A percentile compares a stretch with the other conserved stretches of the same genome.
Evolutionary conservation across 2,113 vertebrate species (phyloP).

Genomic region (Scophthalmus maximus): DNA sequence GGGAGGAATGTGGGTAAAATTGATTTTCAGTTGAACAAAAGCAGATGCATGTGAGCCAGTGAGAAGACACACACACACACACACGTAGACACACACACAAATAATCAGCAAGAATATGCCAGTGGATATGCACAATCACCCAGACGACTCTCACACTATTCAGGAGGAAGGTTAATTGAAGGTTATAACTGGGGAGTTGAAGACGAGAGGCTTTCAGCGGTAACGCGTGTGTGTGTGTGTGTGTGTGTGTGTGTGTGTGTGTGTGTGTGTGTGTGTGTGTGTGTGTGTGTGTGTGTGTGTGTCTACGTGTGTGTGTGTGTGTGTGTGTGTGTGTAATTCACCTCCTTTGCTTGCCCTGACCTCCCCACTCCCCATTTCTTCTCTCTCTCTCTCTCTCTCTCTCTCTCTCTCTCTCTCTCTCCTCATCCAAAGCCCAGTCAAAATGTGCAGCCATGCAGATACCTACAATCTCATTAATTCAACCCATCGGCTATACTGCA

Average conservation of each 20-base stretch:
- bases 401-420: slow-evolving; percentile 29
- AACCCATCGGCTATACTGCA: slow-evolving; percentile 71
- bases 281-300: slow-evolving; percentile 29
- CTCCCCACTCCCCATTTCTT: slow-evolving; percentile 44
- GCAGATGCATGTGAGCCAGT: slow-evolving; percentile 61
- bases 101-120: slow-evolving; percentile 47
- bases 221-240: slow-evolving; percentile 33
- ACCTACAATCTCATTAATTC: slow-evolving; percentile 81
- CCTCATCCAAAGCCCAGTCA: slow-evolving; percentile 70
- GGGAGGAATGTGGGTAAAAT: slow-evolving; percentile 61
- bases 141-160: slow-evolving; percentile 62
- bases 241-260: slow-evolving; percentile 36
- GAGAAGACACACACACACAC: slow-evolving; percentile 32
- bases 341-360: slow-evolving; percentile 58
- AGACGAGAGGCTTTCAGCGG: slow-evolving; percentile 64
- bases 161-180: slow-evolving; percentile 82
- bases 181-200: slow-evolving; percentile 72
- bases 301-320: slow-evolving; percentile 31
- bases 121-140: slow-evolving; percentile 53
- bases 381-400: slow-evolving; percentile 30
- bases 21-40: slow-evolving; percentile 73
- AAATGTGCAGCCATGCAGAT: slow-evolving; percentile 82
- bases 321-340: slow-evolving; percentile 40
- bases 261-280: slow-evolving; percentile 13
- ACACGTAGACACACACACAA: slow-evolving; percentile 23